Base-by-base conservation (phyloP, 2,888 invertebrate genomes). In the Leptinotarsa rubiginosa region DNA sequence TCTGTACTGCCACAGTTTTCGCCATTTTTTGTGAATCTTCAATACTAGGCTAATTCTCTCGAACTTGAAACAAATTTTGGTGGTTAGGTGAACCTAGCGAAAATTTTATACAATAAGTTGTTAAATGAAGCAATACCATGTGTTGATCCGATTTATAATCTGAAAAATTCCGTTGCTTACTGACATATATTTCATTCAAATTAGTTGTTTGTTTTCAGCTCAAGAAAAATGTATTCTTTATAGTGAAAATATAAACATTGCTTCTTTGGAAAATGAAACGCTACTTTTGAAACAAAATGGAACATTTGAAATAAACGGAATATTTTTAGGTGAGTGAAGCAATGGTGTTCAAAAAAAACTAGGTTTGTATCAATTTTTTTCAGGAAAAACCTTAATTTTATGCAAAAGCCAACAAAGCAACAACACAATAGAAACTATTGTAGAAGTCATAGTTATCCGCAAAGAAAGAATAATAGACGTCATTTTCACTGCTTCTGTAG, bases 401-500 rank as follows among this genome's bases (percentile, higher is more conserved):
- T 79, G 80, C 79, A 70, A 77, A 76, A 73, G 76, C 77, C 20
- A 22, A 54, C 65, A 72, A 70, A 75, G 68, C 10, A 74, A 76
- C 52, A 70, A 73, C 72, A 70, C 15, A 16, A 70, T 76, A 10
- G 62, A 69, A 13, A 74, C 79, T 47, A 75, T 71, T 12, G 31
- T 86, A 25, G 78, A 81, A n/a, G 81, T 87, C 2, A 84, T 80
- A 41, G 85, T 87, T 5, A 80, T 82, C 12, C 80, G 86, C 7
- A 74, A 83, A 47, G 87, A 91, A 69, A 89, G 93, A 25, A 81
- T 91, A 59, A 91, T 96, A 52, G 95, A 96, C 87, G 90, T 88
- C 15, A 87, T 94, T 7, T 96, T 96, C 84, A 92, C 92, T 0
- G 90, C 89, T 54, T 94, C 94, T 74, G 94, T 96, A 7, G 93